Base-by-base conservation (phyloP, 2,888 invertebrate species). In the Dimorphilus gyrociliatus region DNA sequence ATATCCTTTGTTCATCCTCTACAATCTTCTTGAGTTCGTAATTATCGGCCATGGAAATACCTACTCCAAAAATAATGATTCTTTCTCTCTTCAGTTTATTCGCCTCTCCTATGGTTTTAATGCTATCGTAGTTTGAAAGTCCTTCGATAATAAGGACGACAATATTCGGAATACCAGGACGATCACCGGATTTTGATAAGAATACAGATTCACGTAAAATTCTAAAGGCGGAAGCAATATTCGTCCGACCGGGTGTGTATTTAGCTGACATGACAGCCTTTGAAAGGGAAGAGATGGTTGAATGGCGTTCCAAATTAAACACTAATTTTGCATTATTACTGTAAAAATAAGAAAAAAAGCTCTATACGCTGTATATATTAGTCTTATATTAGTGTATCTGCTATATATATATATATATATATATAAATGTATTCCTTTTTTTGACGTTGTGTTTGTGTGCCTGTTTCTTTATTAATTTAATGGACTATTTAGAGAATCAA, bases 81-180 rank as follows among this genome's bases (percentile, higher is more conserved):
- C 37, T 19, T 19, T 10, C 7, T 2, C 29, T 12, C 3, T 30
- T 13, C 4, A 21, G 25, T 16, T 44, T 18, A 42, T 35, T 17
- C 4, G 51, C 51, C 32, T 47, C 43, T 1, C 44, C 42, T 14
- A 50, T 37, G 3, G 52, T 54, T 12, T 37, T 32, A 23, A 33
- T 29, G 4, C 43, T 29, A 17, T 49, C 42, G 12, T 47, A 40
- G 28, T 44, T 48, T 7, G 54, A 54, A 12, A 48, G 40, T 16
- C 55, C 53, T 31, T 53, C 53, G 25, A 48, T 44, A 4, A 55
- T 39, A 12, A 55, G 40, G 19, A 55, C 44, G 8, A 43, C 46
- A 19, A 51, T 38, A 27, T 55, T 53, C 3, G 45, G 42, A 5
- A 45, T 51, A 16, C 41, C 40, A 13, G 49, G 45, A 21, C 55